Evolutionary conservation across 2,113 vertebrate genomes (phyloP).

Genomic region (Nerophis ophidion): DNA sequence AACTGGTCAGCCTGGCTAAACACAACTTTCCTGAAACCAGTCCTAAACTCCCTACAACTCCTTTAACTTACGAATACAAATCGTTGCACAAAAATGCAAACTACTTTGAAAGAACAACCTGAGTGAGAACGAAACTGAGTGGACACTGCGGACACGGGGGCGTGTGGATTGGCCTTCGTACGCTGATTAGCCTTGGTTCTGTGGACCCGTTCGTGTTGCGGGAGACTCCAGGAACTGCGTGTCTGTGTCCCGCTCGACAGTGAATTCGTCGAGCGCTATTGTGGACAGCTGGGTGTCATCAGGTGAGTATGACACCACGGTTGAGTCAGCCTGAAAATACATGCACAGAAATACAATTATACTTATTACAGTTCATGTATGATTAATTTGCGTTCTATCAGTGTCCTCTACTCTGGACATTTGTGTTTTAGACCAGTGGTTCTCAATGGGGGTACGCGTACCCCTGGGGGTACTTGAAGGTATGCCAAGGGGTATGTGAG

Average conservation of each 20-base stretch:
- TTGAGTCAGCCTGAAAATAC: slow-evolving; percentile 56
- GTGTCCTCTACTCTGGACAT: too few species aligned
- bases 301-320: slow-evolving; percentile 27
- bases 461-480: too few species aligned
- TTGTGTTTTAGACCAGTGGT: too few species aligned
- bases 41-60: slow-evolving; percentile 44
- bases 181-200: slow-evolving; percentile 59
- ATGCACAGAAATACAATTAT: not conserved
- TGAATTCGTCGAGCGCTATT: slow-evolving; percentile 77
- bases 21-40: slow-evolving; percentile 22
- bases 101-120: slow-evolving; percentile 80
- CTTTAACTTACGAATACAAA: slow-evolving; percentile 56
- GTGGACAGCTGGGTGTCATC: slow-evolving; percentile 77
- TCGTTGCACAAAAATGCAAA: slow-evolving; percentile 68
- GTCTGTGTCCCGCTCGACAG: slow-evolving; percentile 68
- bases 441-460: too few species aligned
- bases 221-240: slow-evolving; percentile 54
- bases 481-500: too few species aligned
- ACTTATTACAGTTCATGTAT: not conserved
- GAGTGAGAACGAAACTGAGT: slow-evolving; percentile 77
- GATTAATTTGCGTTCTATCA: not conserved
- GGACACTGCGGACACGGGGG: slow-evolving; percentile 60
- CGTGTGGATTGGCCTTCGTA: slow-evolving; percentile 50
- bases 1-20: slow-evolving; percentile 32
- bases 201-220: slow-evolving; percentile 34